Conservation (phyloP, 2,113 vertebrate species). For the Nerophis ophidion region DNA sequence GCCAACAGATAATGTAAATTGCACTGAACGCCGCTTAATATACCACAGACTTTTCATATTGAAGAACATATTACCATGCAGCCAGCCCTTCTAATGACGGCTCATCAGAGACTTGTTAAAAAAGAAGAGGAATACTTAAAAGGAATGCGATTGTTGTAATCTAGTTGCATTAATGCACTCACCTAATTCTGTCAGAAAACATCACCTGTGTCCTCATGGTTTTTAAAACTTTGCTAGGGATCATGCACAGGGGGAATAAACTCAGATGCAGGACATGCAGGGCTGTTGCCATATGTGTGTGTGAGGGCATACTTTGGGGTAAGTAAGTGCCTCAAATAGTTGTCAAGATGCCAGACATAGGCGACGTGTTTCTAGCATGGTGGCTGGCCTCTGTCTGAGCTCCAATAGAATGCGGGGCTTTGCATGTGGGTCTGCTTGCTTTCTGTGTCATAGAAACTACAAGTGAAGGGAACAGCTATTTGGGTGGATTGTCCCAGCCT, state of each 20-base stretch:
- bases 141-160: conserved; percentile 35
- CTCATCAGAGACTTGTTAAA: conserved; percentile 15
- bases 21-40: too few species aligned
- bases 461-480: conserved; percentile 31
- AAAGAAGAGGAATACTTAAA: conserved; percentile 35
- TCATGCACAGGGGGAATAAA: conserved; percentile 21
- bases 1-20: too few species aligned
- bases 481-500: conserved; percentile 43
- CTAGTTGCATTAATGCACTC: conserved; percentile 38
- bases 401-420: conserved; percentile 18
- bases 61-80: too few species aligned
- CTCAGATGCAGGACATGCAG: conserved; percentile 28
- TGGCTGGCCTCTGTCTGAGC: conserved; percentile 50
- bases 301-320: conserved; percentile 40
- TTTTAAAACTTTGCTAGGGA: conserved; percentile 32
- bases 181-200: conserved; percentile 49
- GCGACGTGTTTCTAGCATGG: conserved; percentile 44
- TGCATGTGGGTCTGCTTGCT: conserved; percentile 23
- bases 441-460: conserved; percentile 26
- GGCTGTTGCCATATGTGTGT: conserved; percentile 48
- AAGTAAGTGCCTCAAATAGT: conserved; percentile 65
- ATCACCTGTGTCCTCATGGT: conserved; percentile 11
- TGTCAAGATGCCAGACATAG: conserved; percentile 69
- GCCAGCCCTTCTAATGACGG: background rate
- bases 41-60: too few species aligned